Evolutionary conservation across 2,888 invertebrate species (phyloP).

Genomic region (Bedellia somnulentella): DNA sequence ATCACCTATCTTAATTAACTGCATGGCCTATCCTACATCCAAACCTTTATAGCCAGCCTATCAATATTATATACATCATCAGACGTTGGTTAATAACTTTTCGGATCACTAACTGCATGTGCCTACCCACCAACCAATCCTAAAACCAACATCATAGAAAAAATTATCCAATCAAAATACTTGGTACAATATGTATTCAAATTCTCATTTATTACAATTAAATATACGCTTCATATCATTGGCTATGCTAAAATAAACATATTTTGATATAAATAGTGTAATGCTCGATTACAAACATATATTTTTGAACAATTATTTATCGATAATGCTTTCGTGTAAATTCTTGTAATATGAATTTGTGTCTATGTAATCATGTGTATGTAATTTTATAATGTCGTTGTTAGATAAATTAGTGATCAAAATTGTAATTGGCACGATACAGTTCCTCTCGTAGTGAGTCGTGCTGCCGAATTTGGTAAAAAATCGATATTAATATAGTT

Average conservation of each 20-base stretch:
- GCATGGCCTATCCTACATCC: constrained; percentile 26
- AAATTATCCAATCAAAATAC: too few relatives aligned
- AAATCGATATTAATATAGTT: too few relatives aligned
- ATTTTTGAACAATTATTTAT: too few relatives aligned
- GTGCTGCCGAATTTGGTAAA: too few relatives aligned
- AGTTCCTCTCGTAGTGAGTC: constrained; percentile 55
- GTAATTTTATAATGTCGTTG: constrained; percentile 18
- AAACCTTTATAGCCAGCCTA: constrained; percentile 20
- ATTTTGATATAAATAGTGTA: not conserved
- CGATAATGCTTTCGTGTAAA: too few relatives aligned
- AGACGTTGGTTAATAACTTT: constrained; percentile 30
- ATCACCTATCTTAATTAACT: constrained; percentile 21
- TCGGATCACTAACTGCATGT: constrained; percentile 28
- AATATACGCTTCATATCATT: not conserved
- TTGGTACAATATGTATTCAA: not conserved
- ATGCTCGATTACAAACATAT: not conserved
- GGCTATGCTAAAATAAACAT: constrained; percentile 14
- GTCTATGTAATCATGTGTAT: constrained; percentile 17
- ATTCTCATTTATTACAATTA: not conserved
- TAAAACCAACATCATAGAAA: not conserved
- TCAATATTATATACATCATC: constrained; percentile 6
- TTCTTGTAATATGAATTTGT: constrained; percentile 14
- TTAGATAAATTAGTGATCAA: constrained; percentile 28
- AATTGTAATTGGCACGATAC: constrained; percentile 56
- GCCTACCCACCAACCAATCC: constrained; percentile 21